Conservation (phyloP, 2,113 vertebrate genomes). For the Propithecus coquereli region DNA sequence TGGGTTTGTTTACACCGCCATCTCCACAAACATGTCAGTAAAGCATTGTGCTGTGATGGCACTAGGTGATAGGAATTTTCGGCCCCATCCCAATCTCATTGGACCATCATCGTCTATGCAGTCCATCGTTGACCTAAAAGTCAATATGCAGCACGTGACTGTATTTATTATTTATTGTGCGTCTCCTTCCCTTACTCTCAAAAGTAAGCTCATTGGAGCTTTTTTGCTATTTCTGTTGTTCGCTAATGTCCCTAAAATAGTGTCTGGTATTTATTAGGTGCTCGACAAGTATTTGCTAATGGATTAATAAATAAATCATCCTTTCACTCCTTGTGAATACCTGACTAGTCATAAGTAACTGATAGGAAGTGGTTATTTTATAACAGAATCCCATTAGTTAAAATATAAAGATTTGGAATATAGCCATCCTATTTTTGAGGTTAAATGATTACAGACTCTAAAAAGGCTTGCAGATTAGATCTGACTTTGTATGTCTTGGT, state of each 20-base stretch:
- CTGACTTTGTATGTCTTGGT: not conserved
- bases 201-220: not conserved
- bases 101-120: not conserved
- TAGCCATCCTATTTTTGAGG: constrained; percentile 7
- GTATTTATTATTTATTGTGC: not conserved
- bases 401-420: not conserved
- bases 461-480: not conserved
- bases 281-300: not conserved
- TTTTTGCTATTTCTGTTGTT: not conserved
- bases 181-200: not conserved
- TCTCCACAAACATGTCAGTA: not conserved
- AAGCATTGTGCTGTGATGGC: not conserved
- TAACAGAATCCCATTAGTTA: not conserved
- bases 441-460: not conserved
- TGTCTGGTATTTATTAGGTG: not conserved
- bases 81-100: not conserved
- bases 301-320: not conserved
- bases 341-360: not conserved
- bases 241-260: not conserved
- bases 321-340: not conserved
- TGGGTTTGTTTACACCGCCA: not conserved
- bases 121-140: not conserved
- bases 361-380: not conserved
- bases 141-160: not conserved
- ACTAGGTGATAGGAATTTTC: not conserved